A percentile compares a stretch with the other conserved stretches of the same genome.
These are phyloP conservation scores for Papilio gigon DNA, from an alignment of 2,888 invertebrate species.

Conservation along the genomic window DNA sequence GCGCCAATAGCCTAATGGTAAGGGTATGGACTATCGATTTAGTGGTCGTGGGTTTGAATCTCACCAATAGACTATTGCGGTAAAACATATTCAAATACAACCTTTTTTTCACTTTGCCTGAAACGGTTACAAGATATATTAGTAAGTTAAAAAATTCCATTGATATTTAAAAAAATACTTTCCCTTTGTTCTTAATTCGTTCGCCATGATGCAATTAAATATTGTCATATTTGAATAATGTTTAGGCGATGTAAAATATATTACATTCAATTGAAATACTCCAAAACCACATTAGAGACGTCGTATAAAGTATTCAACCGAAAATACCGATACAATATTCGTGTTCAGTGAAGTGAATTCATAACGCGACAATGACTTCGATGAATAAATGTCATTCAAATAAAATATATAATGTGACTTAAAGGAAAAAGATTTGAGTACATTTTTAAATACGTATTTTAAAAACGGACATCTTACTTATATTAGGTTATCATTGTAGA, in stretches of 20 bases:
- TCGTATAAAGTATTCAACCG: background rate
- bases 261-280: background rate
- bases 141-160: too few species aligned
- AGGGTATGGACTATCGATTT: too few species aligned
- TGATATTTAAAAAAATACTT: too few species aligned
- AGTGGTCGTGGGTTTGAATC: too few species aligned
- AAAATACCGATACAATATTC: slow-evolving; percentile 10
- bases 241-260: background rate
- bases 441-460: too few species aligned
- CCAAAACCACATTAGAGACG: background rate
- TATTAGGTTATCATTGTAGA: too few species aligned
- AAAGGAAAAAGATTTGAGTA: background rate
- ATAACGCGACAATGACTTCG: slow-evolving; percentile 14
- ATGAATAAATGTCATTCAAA: background rate
- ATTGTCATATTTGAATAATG: background rate
- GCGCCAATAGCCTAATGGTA: too few species aligned
- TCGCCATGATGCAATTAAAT: background rate
- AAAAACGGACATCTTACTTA: too few species aligned
- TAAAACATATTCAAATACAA: too few species aligned
- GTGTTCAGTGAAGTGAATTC: slow-evolving; percentile 18
- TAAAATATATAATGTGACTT: background rate
- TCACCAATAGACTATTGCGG: too few species aligned
- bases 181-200: background rate
- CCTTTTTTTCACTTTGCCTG: too few species aligned
- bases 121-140: too few species aligned